Base-by-base conservation (phyloP, 2,797 vertebrate genomes). In the Galagoides demidoff region DNA sequence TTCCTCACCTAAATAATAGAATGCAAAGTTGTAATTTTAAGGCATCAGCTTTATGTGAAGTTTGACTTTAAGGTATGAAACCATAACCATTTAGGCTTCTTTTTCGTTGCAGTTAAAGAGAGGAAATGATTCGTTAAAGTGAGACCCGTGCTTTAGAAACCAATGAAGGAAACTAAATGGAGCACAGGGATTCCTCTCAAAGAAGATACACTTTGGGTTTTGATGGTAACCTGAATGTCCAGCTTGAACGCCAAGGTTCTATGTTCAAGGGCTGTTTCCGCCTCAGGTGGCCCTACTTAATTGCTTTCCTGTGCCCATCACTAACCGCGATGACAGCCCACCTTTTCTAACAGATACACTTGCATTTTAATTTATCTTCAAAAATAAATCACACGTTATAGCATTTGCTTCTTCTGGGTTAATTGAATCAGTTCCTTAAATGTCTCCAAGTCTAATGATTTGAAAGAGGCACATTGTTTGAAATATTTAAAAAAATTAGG, bases 371-470 rank as follows among this genome's bases (percentile, higher is more conserved):
- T 98, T 98, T 98, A 98, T 98, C 98, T 98, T 96, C 97, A 96
- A 97, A 97, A 96, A 98, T 99, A 98, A 98, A 98, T 98, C 98
- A 98, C 93, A 96, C 71, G 29, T 97, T 97, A 98, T 95, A 97
- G 98, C 98, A 94, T 81, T 97, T 85, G 55, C 87, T 95, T 96
- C 97, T 98, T 97, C 97, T 74, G 90, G 96, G 97, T 97, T 98
- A 98, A 98, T 98, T 98, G 98, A 98, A 98, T 98, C 96, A 97
- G 97, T 98, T 98, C 97, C 95, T 98, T 97, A 98, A 98, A 98
- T 97, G 98, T 98, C 97, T 97, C 94, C 96, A 85, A 93, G 95
- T 90, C 90, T 96, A 96, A 98, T 97, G 97, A 98, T 97, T 96
- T 97, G 96, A 97, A 97, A 97, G 95, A 89, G 70, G 95, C 85